A percentile compares a stretch with the other conserved stretches of the same genome.
phyloP scores from a whole-genome alignment of 2,888 invertebrate genomes.

The Sinopyrophorus schimmeli region DNA sequence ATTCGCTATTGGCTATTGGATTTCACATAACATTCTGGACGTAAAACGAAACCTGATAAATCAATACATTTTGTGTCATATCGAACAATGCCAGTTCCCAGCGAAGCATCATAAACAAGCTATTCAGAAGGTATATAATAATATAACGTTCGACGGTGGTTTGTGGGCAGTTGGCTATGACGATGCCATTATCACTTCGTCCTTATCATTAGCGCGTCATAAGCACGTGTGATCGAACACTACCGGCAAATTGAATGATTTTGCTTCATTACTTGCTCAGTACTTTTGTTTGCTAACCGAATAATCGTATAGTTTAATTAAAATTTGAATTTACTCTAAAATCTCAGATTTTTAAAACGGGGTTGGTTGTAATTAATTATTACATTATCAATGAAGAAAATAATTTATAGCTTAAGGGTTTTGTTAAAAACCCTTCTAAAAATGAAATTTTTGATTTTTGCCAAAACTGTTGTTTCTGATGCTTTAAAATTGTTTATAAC shows the following conservation, averaged over 20 bases:
- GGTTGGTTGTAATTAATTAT: too few species aligned
- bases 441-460: too few species aligned
- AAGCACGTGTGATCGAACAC: constrained; percentile 23
- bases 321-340: too few species aligned
- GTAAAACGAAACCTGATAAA: constrained; percentile 17
- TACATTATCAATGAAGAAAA: too few species aligned
- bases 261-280: constrained; percentile 12
- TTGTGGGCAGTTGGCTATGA: constrained; percentile 14
- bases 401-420: too few species aligned
- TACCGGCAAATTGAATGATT: constrained; percentile 20
- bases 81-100: constrained; percentile 12
- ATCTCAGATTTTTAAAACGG: too few species aligned
- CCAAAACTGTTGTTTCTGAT: too few species aligned
- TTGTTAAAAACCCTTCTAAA: too few species aligned
- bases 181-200: constrained; percentile 16
- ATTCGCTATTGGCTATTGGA: constrained; percentile 6
- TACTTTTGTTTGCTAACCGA: constrained; percentile 13
- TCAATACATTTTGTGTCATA: constrained; percentile 20
- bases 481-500: too few species aligned
- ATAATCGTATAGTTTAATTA: too few species aligned
- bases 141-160: constrained; percentile 4
- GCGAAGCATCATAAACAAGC: constrained; percentile 11
- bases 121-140: constrained; percentile 15
- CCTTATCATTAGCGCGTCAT: constrained; percentile 23
- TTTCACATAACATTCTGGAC: background rate